phyloP scores from a whole-genome alignment of 64 coral and sea anemone genomes.

The Porites australiensis region DNA sequence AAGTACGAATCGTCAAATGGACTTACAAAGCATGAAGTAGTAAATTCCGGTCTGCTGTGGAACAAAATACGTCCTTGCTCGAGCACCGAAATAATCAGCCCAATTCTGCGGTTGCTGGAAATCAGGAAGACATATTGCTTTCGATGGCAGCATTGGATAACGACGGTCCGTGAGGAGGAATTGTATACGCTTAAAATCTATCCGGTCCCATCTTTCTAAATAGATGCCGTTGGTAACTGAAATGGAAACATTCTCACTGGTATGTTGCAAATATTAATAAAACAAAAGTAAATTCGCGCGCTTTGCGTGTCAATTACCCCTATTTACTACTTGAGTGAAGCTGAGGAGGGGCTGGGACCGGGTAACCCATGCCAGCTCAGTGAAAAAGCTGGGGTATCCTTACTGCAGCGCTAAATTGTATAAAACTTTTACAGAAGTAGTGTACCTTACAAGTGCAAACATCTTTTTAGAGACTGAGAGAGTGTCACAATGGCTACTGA shows the following conservation, averaged over 20 bases:
- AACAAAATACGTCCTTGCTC: conserved; percentile 57
- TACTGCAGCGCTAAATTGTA: too few relatives aligned
- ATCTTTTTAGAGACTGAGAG: too few relatives aligned
- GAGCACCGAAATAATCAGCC: conserved; percentile 75
- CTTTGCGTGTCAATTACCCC: too few relatives aligned
- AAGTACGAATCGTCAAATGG: too few relatives aligned
- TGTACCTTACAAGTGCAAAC: too few relatives aligned
- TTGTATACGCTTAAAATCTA: conserved; percentile 63
- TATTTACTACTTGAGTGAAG: too few relatives aligned
- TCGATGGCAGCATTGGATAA: conserved; percentile 67
- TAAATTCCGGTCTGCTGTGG: conserved; percentile 55
- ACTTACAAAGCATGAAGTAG: conserved; percentile 11
- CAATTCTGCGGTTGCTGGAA: conserved; percentile 75
- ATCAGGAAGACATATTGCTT: conserved; percentile 5
- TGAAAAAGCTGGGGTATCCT: too few relatives aligned
- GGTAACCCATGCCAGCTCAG: too few relatives aligned
- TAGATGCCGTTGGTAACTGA: conserved; percentile 36
- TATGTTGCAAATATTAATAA: background rate
- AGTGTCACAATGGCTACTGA: too few relatives aligned
- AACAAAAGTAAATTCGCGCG: background rate
- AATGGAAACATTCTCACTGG: too few relatives aligned
- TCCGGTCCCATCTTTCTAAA: conserved; percentile 85
- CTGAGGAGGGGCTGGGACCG: too few relatives aligned
- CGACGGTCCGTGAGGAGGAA: conserved; percentile 40
- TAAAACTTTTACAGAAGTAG: too few relatives aligned